These are phyloP conservation scores for Caenorhabditis parvicauda DNA, from an alignment of 2,888 invertebrate species.

Conservation along the genomic window DNA sequence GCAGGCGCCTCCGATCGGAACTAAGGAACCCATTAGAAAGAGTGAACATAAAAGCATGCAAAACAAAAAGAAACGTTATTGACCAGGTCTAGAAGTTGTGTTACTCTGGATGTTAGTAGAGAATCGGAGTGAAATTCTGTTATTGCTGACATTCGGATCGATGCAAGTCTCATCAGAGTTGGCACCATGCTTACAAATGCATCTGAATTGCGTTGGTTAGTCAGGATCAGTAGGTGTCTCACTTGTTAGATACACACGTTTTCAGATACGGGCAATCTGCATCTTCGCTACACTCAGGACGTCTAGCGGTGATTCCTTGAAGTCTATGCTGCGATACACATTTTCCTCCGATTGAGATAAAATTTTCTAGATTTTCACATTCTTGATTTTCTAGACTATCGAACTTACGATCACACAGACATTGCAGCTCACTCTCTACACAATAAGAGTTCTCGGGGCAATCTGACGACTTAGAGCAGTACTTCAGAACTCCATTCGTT, in stretches of 20 bases:
- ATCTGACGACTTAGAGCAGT: conserved; percentile 33
- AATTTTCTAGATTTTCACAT: neutral
- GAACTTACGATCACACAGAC: conserved; percentile 43
- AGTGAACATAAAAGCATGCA: conserved; percentile 12
- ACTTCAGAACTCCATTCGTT: conserved; percentile 34
- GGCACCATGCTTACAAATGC: neutral
- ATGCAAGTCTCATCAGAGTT: neutral
- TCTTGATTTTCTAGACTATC: neutral
- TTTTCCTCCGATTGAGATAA: neutral
- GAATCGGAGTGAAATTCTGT: neutral
- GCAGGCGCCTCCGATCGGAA: conserved; percentile 48
- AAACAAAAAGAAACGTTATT: conserved; percentile 4
- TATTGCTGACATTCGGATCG: neutral
- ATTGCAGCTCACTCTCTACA: conserved; percentile 31
- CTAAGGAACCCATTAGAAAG: conserved; percentile 4
- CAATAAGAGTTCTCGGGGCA: conserved; percentile 46
- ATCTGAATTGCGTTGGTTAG: neutral
- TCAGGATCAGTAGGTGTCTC: neutral
- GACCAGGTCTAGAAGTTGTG: neutral
- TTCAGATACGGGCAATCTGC: neutral
- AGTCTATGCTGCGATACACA: neutral
- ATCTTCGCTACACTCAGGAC: neutral
- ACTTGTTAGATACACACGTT: neutral
- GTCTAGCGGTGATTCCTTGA: neutral
- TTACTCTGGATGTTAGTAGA: neutral